Evolutionary conservation across 1,140 invertebrate genomes (phyloP).

Genomic region (Conus ventricosus): DNA sequence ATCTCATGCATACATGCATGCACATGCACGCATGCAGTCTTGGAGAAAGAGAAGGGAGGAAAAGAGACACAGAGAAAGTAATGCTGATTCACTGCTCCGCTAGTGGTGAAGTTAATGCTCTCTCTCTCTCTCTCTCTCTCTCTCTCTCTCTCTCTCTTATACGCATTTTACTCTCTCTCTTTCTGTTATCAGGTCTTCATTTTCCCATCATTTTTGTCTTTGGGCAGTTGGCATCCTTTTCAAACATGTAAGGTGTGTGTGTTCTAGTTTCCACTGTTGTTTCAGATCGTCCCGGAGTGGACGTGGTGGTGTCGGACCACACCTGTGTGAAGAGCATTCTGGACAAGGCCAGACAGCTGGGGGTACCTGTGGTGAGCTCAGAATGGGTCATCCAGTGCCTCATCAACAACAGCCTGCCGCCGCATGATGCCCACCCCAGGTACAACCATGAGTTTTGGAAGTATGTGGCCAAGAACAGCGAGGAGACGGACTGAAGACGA

Average conservation of each 20-base stretch:
- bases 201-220: neutral
- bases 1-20: too few species aligned
- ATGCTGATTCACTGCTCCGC: too few species aligned
- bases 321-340: constrained; percentile 56
- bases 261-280: neutral
- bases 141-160: too few species aligned
- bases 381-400: constrained; percentile 75
- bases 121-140: too few species aligned
- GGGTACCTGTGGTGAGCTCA: constrained; percentile 70
- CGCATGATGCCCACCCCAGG: constrained; percentile 62
- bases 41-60: too few species aligned
- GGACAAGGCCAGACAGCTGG: constrained; percentile 52
- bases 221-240: neutral
- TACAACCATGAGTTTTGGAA: constrained; percentile 66
- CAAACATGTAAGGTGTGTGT: neutral
- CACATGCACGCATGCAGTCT: too few species aligned
- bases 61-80: too few species aligned
- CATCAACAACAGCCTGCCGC: constrained; percentile 66
- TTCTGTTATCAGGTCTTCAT: too few species aligned
- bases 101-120: too few species aligned
- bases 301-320: constrained; percentile 64
- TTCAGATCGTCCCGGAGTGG: constrained; percentile 45
- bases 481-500: neutral
- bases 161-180: too few species aligned
- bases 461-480: neutral